Evolutionary conservation across 2,113 vertebrate genomes (phyloP).

Genomic region (Steatornis caripensis): DNA sequence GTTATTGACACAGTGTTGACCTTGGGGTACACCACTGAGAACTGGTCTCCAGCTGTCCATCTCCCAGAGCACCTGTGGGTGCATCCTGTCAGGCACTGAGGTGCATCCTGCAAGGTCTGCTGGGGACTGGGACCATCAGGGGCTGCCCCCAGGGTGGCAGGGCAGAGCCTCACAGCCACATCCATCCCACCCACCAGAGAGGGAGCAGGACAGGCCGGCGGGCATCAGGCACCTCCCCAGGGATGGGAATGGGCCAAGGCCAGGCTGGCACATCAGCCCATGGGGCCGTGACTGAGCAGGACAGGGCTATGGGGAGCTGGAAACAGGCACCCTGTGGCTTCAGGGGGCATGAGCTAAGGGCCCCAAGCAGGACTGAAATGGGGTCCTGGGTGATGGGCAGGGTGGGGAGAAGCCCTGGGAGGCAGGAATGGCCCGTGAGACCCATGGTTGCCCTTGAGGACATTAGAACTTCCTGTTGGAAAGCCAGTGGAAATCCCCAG

Average conservation of each 20-base stretch:
- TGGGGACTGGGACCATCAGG: background rate
- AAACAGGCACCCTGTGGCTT: background rate
- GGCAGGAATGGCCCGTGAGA: background rate
- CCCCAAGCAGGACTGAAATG: background rate
- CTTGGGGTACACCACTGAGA: background rate
- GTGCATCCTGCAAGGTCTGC: background rate
- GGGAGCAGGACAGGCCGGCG: background rate
- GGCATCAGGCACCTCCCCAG: background rate
- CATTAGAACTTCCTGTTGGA: background rate
- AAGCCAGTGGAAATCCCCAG: background rate
- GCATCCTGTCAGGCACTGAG: background rate
- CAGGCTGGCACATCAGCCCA: background rate
- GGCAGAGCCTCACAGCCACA: background rate
- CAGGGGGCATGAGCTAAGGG: background rate
- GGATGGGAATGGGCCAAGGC: background rate
- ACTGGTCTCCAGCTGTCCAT: background rate
- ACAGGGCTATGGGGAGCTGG: background rate
- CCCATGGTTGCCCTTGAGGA: background rate
- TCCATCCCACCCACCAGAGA: background rate
- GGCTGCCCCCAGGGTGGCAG: background rate
- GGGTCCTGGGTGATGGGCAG: background rate
- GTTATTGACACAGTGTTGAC: background rate
- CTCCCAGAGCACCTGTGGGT: background rate
- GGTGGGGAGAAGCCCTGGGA: background rate
- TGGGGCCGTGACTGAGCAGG: accelerated